Base-by-base conservation (phyloP, 2,888 invertebrate species). In the Polyploca ridens region DNA sequence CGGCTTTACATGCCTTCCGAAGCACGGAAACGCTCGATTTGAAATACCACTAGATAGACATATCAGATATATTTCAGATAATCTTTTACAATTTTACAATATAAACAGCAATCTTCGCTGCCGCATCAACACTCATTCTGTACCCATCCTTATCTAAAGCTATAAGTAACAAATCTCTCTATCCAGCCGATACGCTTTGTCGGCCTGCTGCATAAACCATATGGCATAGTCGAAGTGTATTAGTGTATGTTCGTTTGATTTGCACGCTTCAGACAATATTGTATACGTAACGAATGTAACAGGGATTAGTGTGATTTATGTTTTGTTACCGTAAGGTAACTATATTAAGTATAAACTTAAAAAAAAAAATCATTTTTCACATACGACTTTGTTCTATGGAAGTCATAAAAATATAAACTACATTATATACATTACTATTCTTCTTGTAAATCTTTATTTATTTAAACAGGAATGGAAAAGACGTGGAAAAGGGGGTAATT, bases 191-290 rank as follows among this genome's bases (percentile, higher is more conserved):
- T 67, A 64, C 69, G 75, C 81, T 86, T 86, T 86, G 87, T 86
- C 86, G 86, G 85, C 75, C 62, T 65, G 77, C 75, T 73, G n/a
- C 63, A 69, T 71, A 65, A 65, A 64, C 66, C 71, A 79, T 54
- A 6, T n/a, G 4, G 54, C 19, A 19, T 54, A 8, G 14, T 69
- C 67, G 71, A 66, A 74, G 73, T 38, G 38, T 73, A 72, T 78
- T 77, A 14, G 46, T 46, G 75, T 72, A 81, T 84, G 13, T 41
- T 79, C 80, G 78, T 87, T 87, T 83, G 83, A 87, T 87, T 86
- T 84, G 82, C 81, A 77, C 74, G 83, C 83, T 74, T 65, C 70
- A 65, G 78, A 80, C 80, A 74, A 71, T 76, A 74, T 79, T 74
- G 75, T 72, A 70, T 72, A 74, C 67, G 69, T 76, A 75, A 74